Base-by-base conservation (phyloP, 2,113 vertebrate genomes). In the Scartelaos histophorus region DNA sequence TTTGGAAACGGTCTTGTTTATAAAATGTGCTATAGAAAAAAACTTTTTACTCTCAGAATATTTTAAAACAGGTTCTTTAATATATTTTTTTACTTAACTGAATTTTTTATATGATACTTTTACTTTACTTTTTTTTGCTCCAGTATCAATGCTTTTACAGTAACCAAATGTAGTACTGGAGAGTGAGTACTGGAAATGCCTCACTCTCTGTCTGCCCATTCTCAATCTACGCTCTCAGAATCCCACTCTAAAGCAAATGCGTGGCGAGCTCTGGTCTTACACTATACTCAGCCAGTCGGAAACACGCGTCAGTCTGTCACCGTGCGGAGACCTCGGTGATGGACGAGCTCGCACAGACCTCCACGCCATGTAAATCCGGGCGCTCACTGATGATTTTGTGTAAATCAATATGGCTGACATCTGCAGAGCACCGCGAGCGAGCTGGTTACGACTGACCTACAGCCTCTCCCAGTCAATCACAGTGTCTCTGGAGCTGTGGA, bases 231-330 rank as follows among this genome's bases (percentile, higher is more conserved):
- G 53, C n/a, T 0, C 53, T 22, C 1, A 56, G 22, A 56, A 56
- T 56, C 21, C 22, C n/a, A 56, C 11, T 11, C 1, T 56, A n/a
- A 56, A 22, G n/a, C 21, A 56, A 21, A 56, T 21, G n/a, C 47
- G 19, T 19, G 7, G 47, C 47, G 16, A 51, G 47, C 47, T 1
- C 47, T 19, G 16, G 47, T 51, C 17, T 51, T 51, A 51, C 47
- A 51, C n/a, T 56, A 29, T 29, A 56, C 21, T 2, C n/a, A 12
- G 46, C 58, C 45, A 72, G 51, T 45, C 69, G 22, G 60, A 75
- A 66, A 71, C 69, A 49, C 29, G 15, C 62, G 51, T 53, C 60
- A 73, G 56, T 73, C 34, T 71, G 58, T 71, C 51, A 61, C 13
- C 25, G 16, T 24, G n/a, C 46, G 66, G 69, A 75, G 58, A 58